These are phyloP conservation scores for Phainopepla nitens DNA, from an alignment of 2,113 vertebrate species.

Conservation along the genomic window DNA sequence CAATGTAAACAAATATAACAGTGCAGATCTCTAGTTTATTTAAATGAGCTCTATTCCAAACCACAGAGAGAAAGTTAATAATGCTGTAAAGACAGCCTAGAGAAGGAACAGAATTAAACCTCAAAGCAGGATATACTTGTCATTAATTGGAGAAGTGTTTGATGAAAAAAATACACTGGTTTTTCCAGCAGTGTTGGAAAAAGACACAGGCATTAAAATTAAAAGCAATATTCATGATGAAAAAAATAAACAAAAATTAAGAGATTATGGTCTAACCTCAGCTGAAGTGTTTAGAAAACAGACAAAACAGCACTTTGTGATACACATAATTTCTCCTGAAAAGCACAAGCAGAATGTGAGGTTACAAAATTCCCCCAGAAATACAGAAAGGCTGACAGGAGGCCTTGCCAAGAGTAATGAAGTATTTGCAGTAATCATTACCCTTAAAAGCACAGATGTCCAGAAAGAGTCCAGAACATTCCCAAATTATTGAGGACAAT, in stretches of 20 bases:
- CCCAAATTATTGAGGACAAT: neutral
- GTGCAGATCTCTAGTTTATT: neutral
- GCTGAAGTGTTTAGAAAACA: neutral
- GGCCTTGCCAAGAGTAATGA: neutral
- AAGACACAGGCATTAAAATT: neutral
- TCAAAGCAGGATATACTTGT: neutral
- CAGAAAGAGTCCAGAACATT: neutral
- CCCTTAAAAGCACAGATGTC: neutral
- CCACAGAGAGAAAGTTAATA: neutral
- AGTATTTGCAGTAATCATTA: neutral
- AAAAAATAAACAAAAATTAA: neutral
- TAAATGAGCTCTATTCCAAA: neutral
- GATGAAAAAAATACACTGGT: neutral
- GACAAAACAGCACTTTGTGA: neutral
- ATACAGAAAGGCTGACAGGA: neutral
- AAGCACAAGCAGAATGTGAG: neutral
- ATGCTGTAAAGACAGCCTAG: neutral
- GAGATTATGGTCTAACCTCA: neutral
- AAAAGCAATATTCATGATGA: neutral
- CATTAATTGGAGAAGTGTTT: neutral
- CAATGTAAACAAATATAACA: neutral
- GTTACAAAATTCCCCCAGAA: neutral
- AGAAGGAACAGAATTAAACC: neutral
- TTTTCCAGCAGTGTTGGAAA: neutral
- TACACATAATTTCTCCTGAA: neutral